A percentile compares a stretch with the other conserved stretches of the same genome.
Evolutionary conservation across 2,888 invertebrate species (phyloP).

Genomic region (Tenthredo scrophulariae): DNA sequence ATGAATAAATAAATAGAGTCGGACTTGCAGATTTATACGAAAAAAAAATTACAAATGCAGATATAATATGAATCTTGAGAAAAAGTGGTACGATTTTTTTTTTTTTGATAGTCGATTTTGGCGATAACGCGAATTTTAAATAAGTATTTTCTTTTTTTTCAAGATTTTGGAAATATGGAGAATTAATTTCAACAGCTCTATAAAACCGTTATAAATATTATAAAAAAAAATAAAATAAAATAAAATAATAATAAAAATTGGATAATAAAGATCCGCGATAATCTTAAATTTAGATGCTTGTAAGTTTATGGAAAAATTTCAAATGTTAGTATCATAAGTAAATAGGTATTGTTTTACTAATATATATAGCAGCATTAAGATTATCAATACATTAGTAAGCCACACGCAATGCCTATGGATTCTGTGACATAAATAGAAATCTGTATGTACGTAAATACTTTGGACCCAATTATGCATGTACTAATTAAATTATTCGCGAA

Average conservation of each 20-base stretch:
- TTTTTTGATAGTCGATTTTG: too few species aligned
- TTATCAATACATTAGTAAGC: slow-evolving; percentile 14
- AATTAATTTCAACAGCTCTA: background rate
- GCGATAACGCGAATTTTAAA: too few species aligned
- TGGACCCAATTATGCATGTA: background rate
- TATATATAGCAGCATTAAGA: background rate
- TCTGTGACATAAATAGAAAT: background rate
- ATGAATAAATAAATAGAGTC: background rate
- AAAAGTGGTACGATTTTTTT: too few species aligned
- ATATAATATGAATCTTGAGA: too few species aligned
- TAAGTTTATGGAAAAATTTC: too few species aligned
- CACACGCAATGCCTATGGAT: slow-evolving; percentile 20
- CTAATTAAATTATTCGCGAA: background rate
- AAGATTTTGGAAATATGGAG: too few species aligned
- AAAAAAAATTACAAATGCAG: too few species aligned
- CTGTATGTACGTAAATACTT: background rate
- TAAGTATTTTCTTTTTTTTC: too few species aligned
- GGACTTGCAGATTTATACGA: too few species aligned
- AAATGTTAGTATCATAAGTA: too few species aligned
- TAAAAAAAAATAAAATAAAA: background rate
- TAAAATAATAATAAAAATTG: background rate
- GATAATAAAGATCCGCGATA: background rate
- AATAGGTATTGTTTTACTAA: too few species aligned
- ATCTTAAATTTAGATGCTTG: background rate
- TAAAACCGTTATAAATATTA: too few species aligned